Evolutionary conservation across 2,113 vertebrate species (phyloP), one percentile per base, ranked within the genome.

Genomic region (Arvicanthis niloticus): DNA sequence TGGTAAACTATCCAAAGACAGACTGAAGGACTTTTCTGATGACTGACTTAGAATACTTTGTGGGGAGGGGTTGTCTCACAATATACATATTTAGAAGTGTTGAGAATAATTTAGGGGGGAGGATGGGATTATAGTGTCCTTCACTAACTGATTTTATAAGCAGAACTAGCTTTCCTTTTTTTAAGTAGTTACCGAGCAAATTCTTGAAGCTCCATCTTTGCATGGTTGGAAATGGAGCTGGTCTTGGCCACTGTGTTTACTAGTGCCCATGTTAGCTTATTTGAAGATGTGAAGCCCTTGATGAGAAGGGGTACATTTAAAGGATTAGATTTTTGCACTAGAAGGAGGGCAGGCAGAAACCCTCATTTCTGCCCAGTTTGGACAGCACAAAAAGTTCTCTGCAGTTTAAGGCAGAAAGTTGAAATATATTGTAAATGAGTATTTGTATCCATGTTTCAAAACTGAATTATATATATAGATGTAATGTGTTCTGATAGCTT

Each of bases 241-340:
- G 2, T 56, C 0, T 94, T 95, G 91, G 78, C 88, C 88, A 62
- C 92, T 97, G 65, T 51, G 29, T 87, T 15, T 95, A 67, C 95
- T 97, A 93, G 72, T 89, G 67, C 77, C 0, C 0, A 26, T 51
- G 51, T 84, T 95, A 87, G 78, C 91, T 88, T 89, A 93, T 97
- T 42, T 97, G 94, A 97, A 96, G 93, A 92, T 96, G 90, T 94
- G 84, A 96, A 91, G 77, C 56, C 78, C 65, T 94, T 95, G 89
- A n/a, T 95, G 82, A 96, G 45, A 96, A 96, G 45, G 60, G 78
- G 26, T 91, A 51, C 10, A 24, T 92, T 77, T 87, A 60, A 96
- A 96, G 90, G 84, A 81, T 62, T 88, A 70, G 17, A 68, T 97
- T 97, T 97, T 98, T 98, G 98, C 96, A 97, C 96, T 93, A 45